A percentile compares a stretch with the other conserved stretches of the same genome.
Evolutionary conservation across 2,797 vertebrate species (phyloP).

Genomic region (Rhinella marina): DNA sequence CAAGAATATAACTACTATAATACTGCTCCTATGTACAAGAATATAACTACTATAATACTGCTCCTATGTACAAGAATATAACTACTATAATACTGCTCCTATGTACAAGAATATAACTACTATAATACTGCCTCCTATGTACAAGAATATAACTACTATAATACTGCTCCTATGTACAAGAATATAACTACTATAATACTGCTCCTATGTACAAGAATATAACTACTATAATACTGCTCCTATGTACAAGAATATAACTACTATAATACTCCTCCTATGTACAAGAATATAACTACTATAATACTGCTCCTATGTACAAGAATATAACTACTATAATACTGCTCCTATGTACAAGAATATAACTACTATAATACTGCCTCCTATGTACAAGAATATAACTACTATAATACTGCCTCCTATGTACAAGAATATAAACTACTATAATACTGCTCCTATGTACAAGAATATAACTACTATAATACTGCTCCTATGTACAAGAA

Average conservation of each 20-base stretch:
- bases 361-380: slow-evolving; percentile 10
- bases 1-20: slow-evolving; percentile 29
- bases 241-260: too few relatives aligned
- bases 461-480: slow-evolving; percentile 1
- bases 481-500: neutral
- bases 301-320: too few relatives aligned
- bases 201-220: slow-evolving; percentile 8
- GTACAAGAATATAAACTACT: slow-evolving; percentile 14
- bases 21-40: slow-evolving; percentile 2
- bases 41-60: slow-evolving; percentile 25
- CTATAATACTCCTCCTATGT: too few relatives aligned
- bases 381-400: slow-evolving; percentile 14
- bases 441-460: neutral
- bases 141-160: slow-evolving; percentile 27
- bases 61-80: slow-evolving; percentile 15
- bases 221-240: slow-evolving; percentile 1
- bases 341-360: neutral
- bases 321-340: too few relatives aligned
- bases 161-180: slow-evolving; percentile 19
- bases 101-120: slow-evolving; percentile 19
- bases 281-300: too few relatives aligned
- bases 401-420: slow-evolving; percentile 14
- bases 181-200: slow-evolving; percentile 27
- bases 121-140: slow-evolving; percentile 19
- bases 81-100: slow-evolving; percentile 16